A percentile compares a stretch with the other conserved stretches of the same genome.
phyloP scores from a whole-genome alignment of 1,140 invertebrate genomes.

The Eupeodes corollae region DNA sequence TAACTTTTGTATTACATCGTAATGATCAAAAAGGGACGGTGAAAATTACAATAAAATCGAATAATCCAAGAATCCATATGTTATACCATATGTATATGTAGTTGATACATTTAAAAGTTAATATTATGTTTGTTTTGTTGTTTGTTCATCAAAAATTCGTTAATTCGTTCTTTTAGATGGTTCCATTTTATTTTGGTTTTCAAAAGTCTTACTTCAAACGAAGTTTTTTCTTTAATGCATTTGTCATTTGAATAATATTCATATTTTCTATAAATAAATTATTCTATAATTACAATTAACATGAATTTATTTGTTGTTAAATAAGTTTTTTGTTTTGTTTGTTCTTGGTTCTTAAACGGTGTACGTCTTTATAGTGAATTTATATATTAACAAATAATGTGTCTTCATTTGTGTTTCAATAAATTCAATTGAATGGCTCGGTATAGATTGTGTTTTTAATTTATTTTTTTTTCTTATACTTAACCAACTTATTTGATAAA shows the following conservation, averaged over 20 bases:
- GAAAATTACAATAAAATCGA: slow-evolving; percentile 36
- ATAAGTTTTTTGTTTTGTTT: slow-evolving; percentile 5
- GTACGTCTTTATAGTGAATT: slow-evolving; percentile 6
- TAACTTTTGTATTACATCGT: not conserved
- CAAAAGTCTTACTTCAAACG: slow-evolving; percentile 7
- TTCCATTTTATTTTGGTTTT: slow-evolving; percentile 5
- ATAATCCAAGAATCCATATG: slow-evolving; percentile 18
- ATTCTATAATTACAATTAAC: not conserved
- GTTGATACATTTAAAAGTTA: not conserved
- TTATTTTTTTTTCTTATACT: too few species aligned
- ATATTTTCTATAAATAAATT: slow-evolving; percentile 14
- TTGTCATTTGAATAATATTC: slow-evolving; percentile 14
- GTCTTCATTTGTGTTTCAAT: slow-evolving; percentile 12
- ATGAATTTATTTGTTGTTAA: not conserved
- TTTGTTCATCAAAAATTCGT: not conserved
- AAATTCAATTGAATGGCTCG: slow-evolving; percentile 37
- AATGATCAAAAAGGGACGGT: slow-evolving; percentile 29
- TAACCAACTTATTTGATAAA: too few species aligned
- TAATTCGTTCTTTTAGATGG: not conserved
- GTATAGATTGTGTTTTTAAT: slow-evolving; percentile 15
- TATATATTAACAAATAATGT: slow-evolving; percentile 11
- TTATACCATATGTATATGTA: not conserved
- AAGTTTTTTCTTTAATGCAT: slow-evolving; percentile 1
- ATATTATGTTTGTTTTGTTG: slow-evolving; percentile 1
- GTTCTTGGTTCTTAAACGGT: slow-evolving; percentile 18